Evolutionary conservation across 2,797 vertebrate species (phyloP).

Genomic region (Nyctalus aviator): DNA sequence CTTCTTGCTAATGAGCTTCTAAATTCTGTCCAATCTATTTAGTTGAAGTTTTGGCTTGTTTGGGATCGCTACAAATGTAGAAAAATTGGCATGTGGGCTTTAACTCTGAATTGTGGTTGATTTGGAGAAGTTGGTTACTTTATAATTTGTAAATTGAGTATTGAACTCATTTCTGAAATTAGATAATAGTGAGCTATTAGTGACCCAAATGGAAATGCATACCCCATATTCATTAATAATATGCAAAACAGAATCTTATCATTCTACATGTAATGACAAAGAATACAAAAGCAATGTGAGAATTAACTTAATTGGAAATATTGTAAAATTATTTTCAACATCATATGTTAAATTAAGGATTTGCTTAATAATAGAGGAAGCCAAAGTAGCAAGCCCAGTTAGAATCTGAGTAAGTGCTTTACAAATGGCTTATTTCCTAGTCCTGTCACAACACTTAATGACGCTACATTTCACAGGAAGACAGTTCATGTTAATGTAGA

Average conservation of each 20-base stretch:
- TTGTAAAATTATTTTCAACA: conserved; percentile 82
- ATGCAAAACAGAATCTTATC: conserved; percentile 73
- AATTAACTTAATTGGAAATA: conserved; percentile 82
- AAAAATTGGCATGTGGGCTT: conserved; percentile 14
- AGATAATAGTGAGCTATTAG: conserved; percentile 66
- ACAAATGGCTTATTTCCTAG: conserved; percentile 79
- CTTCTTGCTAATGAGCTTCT: conserved; percentile 34
- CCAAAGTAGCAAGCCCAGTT: conserved; percentile 54
- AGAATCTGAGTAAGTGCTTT: conserved; percentile 50
- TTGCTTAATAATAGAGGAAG: conserved; percentile 76
- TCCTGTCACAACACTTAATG: conserved; percentile 73
- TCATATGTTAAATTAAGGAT: conserved; percentile 75
- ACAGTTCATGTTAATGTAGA: conserved; percentile 62
- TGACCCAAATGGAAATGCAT: conserved; percentile 75
- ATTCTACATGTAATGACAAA: conserved; percentile 72
- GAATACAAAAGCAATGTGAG: conserved; percentile 72
- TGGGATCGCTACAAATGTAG: conserved; percentile 3
- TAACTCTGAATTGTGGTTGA: conserved; percentile 20
- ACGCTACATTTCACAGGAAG: conserved; percentile 63
- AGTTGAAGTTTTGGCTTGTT: conserved; percentile 24
- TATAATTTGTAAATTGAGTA: conserved; percentile 58
- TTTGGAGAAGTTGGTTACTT: conserved; percentile 17
- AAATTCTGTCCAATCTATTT: conserved; percentile 24
- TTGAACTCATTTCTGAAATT: conserved; percentile 77
- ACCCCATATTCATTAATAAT: conserved; percentile 64